A percentile compares a stretch with the other conserved stretches of the same genome.
Conservation (phyloP, 2,797 vertebrate species). For the Xenops minutus region DNA sequence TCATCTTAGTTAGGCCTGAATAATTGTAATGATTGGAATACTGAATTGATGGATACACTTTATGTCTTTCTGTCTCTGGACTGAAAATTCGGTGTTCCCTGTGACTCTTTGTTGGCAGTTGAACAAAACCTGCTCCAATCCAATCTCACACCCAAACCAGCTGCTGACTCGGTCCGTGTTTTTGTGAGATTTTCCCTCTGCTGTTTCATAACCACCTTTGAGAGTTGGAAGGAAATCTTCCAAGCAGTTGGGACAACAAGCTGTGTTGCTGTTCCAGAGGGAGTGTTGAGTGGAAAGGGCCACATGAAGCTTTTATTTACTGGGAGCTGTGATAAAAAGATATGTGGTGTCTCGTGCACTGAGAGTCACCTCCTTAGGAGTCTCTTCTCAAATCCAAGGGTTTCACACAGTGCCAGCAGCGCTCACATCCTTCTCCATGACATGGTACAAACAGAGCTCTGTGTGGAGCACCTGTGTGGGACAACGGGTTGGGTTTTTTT, state of each 20-base stretch:
- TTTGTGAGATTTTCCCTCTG: background rate
- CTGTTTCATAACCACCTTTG: background rate
- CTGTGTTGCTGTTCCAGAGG: background rate
- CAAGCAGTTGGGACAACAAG: rapidly evolving
- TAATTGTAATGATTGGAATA: background rate
- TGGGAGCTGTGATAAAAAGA: background rate
- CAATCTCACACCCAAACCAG: background rate
- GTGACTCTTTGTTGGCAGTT: background rate
- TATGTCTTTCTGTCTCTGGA: background rate
- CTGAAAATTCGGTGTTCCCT: background rate
- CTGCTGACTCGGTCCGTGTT: background rate
- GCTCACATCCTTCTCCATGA: rapidly evolving
- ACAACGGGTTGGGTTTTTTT: no score
- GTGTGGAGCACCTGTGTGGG: no score
- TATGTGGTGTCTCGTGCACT: background rate
- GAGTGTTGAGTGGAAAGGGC: background rate
- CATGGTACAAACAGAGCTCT: background rate
- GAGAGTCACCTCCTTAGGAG: background rate
- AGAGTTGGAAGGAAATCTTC: background rate
- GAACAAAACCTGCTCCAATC: background rate
- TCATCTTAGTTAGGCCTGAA: background rate
- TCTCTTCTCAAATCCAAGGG: rapidly evolving
- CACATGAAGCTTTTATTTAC: background rate
- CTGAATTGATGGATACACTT: background rate
- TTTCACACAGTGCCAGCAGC: background rate